These are phyloP conservation scores for Pandemis corylana DNA, from an alignment of 2,888 invertebrate species.

Conservation along the genomic window DNA sequence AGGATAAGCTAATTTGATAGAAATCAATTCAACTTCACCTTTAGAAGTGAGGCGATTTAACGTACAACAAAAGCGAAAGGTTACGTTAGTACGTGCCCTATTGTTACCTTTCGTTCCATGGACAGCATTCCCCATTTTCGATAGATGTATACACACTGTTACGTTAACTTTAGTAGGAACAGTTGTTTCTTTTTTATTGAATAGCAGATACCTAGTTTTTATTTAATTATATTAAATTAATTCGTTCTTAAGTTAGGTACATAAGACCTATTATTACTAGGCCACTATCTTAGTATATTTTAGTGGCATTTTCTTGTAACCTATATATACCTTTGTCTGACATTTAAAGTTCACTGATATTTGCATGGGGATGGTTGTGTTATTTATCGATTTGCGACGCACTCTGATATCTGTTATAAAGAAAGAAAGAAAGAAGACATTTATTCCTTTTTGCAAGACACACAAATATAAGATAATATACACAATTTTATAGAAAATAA, in stretches of 20 bases:
- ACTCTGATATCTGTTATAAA: neutral
- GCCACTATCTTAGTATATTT: neutral
- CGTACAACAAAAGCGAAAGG: conserved; percentile 69
- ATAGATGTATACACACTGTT: conserved; percentile 60
- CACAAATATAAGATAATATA: too few species aligned
- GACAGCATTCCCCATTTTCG: conserved; percentile 61
- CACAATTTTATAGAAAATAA: too few species aligned
- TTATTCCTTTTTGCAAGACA: too few species aligned
- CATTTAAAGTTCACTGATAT: conserved; percentile 83
- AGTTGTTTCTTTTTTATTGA: conserved; percentile 13
- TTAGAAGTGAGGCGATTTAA: conserved; percentile 58
- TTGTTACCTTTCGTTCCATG: conserved; percentile 68
- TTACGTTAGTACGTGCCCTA: conserved; percentile 72
- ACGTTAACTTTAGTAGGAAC: conserved; percentile 7
- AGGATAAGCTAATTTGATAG: conserved; percentile 27
- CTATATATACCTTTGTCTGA: conserved; percentile 61
- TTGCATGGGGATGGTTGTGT: conserved; percentile 57
- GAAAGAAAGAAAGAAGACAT: too few species aligned
- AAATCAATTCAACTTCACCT: conserved; percentile 30
- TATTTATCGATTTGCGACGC: conserved; percentile 53
- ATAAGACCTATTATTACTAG: too few species aligned
- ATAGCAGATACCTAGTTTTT: neutral
- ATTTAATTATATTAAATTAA: too few species aligned
- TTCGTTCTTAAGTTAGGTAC: too few species aligned
- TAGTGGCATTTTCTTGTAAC: conserved; percentile 29